Conservation (phyloP, 2,797 vertebrate genomes). For the Chrosomus eos region DNA sequence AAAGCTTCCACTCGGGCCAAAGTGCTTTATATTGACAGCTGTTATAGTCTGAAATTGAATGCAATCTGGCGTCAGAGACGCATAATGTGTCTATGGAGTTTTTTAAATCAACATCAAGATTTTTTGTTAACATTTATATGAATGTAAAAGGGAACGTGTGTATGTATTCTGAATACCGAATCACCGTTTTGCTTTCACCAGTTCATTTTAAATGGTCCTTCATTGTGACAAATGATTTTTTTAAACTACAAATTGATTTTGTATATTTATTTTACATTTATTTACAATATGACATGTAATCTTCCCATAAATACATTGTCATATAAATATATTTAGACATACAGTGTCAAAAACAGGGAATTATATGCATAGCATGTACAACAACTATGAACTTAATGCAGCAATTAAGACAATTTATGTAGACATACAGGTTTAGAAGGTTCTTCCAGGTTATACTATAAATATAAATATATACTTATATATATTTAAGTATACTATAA, state of each 20-base stretch:
- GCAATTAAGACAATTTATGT: not conserved
- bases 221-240: not conserved
- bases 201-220: not conserved
- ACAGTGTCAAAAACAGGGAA: not conserved
- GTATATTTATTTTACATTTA: not conserved
- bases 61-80: conserved; percentile 6
- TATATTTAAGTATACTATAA: too few relatives aligned
- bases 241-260: not conserved
- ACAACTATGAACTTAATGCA: not conserved
- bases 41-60: conserved; percentile 45
- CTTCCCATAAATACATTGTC: not conserved
- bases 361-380: not conserved
- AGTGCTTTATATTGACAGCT: conserved; percentile 37
- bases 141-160: not conserved
- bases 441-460: too few relatives aligned
- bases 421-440: too few relatives aligned
- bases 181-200: not conserved
- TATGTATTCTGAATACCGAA: conserved; percentile 2
- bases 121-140: conserved; percentile 11
- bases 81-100: conserved; percentile 9
- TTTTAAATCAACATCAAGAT: not conserved
- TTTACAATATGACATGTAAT: not conserved
- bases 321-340: not conserved
- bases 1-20: conserved; percentile 10
- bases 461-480: too few relatives aligned